Conservation (phyloP, 2,113 vertebrate genomes). For the Pan troglodytes region NHGRI_mPanTro3-v2.1_pri NC_072409.2:75030501-75031000, state of each 20-base stretch:
- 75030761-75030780: neutral
- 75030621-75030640: neutral
- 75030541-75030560: neutral
- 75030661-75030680: neutral
- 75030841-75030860: neutral
- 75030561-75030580: neutral
- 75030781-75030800: neutral
- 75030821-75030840: neutral
- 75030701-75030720: too few species aligned
- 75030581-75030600: neutral
- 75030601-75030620: neutral
- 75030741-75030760: neutral
- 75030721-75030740: neutral
- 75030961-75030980: neutral
- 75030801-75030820: neutral
- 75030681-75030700: neutral
- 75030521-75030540: neutral
- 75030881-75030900: neutral
- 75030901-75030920: neutral
- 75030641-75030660: neutral
- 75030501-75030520: neutral
- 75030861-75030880: neutral
- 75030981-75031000: neutral
- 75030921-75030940: neutral
- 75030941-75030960: neutral